phyloP scores from a whole-genome alignment of 2,888 invertebrate species.

The Conus canariensis region DNA sequence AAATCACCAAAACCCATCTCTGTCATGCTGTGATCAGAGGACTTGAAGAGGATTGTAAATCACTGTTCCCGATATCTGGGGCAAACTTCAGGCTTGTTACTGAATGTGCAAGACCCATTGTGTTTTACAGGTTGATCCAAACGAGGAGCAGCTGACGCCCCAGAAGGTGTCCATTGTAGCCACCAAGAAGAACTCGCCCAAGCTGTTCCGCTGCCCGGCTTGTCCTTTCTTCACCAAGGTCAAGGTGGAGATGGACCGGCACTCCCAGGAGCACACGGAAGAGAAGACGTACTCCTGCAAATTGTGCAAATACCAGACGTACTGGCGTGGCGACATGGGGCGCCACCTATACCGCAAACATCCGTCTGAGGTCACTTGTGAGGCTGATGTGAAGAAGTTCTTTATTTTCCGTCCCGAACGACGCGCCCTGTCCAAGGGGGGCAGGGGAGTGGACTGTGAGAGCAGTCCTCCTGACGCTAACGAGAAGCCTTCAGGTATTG shows the following conservation, averaged over 20 bases:
- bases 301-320: slow-evolving; percentile 79
- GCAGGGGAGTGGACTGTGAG: neutral
- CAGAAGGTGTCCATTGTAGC: slow-evolving; percentile 63
- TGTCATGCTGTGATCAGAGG: too few species aligned
- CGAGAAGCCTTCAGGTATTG: neutral
- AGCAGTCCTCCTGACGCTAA: neutral
- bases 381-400: slow-evolving; percentile 61
- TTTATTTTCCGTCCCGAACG: slow-evolving; percentile 56
- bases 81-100: too few species aligned
- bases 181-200: slow-evolving; percentile 65
- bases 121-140: slow-evolving; percentile 61
- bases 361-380: slow-evolving; percentile 65
- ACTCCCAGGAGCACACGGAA: slow-evolving; percentile 78
- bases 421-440: slow-evolving; percentile 33
- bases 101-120: too few species aligned
- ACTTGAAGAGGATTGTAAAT: too few species aligned
- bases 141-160: slow-evolving; percentile 60
- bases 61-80: too few species aligned
- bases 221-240: slow-evolving; percentile 81
- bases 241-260: slow-evolving; percentile 80
- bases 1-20: too few species aligned
- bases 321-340: slow-evolving; percentile 81
- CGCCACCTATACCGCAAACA: slow-evolving; percentile 80
- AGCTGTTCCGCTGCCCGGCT: slow-evolving; percentile 84
- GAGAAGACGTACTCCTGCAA: slow-evolving; percentile 79